Percentiles rank a stretch among this genome's conserved stretches.
Evolutionary conservation across 2,888 invertebrate genomes (phyloP).

Genomic region (Crossocerus cetratus): DNA sequence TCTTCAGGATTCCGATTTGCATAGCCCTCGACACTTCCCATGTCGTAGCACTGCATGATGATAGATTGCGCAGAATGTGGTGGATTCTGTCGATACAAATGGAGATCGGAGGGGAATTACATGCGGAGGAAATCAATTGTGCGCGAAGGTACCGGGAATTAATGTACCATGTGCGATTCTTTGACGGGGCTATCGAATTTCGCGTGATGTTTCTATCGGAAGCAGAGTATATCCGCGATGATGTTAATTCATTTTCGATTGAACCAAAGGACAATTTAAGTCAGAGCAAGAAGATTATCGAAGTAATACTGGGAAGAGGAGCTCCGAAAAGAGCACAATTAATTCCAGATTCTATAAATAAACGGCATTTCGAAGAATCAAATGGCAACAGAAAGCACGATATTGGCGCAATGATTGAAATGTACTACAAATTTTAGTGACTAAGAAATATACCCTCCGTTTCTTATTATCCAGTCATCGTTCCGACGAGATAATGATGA

Average conservation of each 20-base stretch:
- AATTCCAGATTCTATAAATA: no score
- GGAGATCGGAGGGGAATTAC: conserved; percentile 10
- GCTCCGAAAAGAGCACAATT: no score
- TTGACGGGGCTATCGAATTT: conserved; percentile 19
- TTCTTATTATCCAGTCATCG: no score
- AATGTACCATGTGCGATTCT: neutral
- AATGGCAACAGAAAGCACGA: neutral
- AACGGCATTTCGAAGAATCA: no score
- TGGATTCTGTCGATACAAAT: neutral
- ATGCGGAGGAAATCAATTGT: conserved; percentile 26
- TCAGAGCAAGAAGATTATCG: conserved; percentile 12
- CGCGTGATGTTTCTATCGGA: conserved; percentile 5
- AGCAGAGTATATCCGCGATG: conserved; percentile 5
- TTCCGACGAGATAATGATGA: neutral
- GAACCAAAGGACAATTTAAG: neutral
- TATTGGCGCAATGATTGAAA: neutral
- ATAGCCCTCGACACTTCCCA: conserved; percentile 5
- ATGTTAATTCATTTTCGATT: no score
- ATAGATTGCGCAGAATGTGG: neutral
- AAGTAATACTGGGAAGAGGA: conserved; percentile 21
- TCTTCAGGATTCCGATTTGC: conserved; percentile 31
- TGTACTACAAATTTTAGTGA: no score
- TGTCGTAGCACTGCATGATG: conserved; percentile 15
- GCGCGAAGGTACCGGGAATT: neutral
- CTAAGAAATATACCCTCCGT: no score